These are phyloP conservation scores for Holacanthus passer DNA, from an alignment of 2,113 vertebrate species.

Conservation along the genomic window DNA sequence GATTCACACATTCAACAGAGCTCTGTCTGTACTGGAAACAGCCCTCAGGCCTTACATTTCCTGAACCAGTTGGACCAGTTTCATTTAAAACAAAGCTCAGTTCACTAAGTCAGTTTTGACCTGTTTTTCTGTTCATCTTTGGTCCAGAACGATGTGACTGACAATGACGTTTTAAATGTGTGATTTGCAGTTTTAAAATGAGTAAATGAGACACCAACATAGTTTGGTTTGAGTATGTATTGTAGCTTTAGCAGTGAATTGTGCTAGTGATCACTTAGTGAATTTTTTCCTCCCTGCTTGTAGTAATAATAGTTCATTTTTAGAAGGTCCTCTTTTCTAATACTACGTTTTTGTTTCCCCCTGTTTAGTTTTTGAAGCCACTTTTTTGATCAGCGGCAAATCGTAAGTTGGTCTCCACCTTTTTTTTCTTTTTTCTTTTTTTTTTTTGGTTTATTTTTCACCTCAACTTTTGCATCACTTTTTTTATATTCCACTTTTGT, in stretches of 20 bases:
- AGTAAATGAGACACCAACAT: neutral
- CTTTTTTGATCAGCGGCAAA: conserved; percentile 82
- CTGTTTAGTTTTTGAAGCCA: conserved; percentile 83
- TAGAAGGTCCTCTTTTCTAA: conserved; percentile 66
- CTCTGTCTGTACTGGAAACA: no score
- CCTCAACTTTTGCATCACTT: conserved; percentile 59
- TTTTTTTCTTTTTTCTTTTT: conserved; percentile 48
- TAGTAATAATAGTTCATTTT: conserved; percentile 20
- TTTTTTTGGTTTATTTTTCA: conserved; percentile 51
- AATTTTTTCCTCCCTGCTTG: conserved; percentile 22
- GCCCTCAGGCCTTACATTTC: no score
- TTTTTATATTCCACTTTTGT: conserved; percentile 55
- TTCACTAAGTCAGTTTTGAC: no score
- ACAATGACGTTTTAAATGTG: neutral
- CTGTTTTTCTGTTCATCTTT: neutral
- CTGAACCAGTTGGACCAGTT: no score
- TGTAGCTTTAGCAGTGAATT: neutral
- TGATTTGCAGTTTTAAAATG: neutral
- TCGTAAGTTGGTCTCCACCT: conserved; percentile 81
- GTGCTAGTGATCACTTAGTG: neutral
- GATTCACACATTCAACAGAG: neutral
- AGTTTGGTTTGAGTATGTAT: neutral
- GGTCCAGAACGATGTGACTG: no score
- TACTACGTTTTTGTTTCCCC: conserved; percentile 67
- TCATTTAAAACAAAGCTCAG: no score